A percentile compares a stretch with the other conserved stretches of the same genome.
phyloP scores from a whole-genome alignment of 2,113 vertebrate species.

The Procavia capensis region DNA sequence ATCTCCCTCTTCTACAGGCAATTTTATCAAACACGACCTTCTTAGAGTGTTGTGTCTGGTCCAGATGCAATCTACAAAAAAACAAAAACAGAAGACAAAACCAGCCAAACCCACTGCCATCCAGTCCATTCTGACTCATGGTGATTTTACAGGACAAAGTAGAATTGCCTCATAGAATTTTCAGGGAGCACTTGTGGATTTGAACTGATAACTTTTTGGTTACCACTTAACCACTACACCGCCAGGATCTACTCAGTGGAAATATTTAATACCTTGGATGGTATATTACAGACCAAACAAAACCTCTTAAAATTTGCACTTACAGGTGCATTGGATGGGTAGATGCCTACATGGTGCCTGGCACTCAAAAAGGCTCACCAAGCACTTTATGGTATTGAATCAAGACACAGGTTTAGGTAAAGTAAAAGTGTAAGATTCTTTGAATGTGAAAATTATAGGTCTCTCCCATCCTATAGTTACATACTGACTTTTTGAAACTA shows the following conservation, averaged over 20 bases:
- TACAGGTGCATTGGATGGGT: background rate
- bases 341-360: background rate
- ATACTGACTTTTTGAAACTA: conserved; percentile 41
- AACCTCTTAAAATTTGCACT: background rate
- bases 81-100: no score
- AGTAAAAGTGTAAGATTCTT: background rate
- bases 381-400: background rate
- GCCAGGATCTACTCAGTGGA: background rate
- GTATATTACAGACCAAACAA: background rate
- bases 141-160: no score
- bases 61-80: background rate
- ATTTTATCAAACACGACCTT: conserved; percentile 52
- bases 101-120: no score
- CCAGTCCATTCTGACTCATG: no score
- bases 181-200: no score
- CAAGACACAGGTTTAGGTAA: background rate
- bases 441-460: conserved; percentile 36
- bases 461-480: background rate
- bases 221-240: no score
- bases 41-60: conserved; percentile 43
- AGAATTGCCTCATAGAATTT: no score
- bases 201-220: no score
- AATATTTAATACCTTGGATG: background rate
- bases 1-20: conserved; percentile 22
- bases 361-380: background rate